Conservation (phyloP, 2,888 invertebrate species). For the Caenorhabditis sp. region DNA sequence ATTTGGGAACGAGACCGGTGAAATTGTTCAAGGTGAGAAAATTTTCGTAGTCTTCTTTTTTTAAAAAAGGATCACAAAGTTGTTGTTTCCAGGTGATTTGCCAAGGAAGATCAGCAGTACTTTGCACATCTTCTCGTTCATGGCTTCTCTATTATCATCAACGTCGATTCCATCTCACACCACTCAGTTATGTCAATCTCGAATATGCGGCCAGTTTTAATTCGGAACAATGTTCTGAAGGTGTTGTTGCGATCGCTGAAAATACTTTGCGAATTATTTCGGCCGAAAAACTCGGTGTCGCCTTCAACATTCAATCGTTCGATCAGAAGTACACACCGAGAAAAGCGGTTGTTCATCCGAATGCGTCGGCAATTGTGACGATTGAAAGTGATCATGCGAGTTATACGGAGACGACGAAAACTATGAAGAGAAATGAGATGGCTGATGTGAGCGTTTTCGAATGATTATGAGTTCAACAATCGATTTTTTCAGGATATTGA, state of each 20-base stretch:
- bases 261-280: slow-evolving; percentile 94
- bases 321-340: slow-evolving; percentile 91
- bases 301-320: slow-evolving; percentile 91
- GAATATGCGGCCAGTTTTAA: slow-evolving; percentile 96
- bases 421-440: slow-evolving; percentile 90
- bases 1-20: slow-evolving; percentile 92
- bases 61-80: no score
- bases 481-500: slow-evolving; percentile 84
- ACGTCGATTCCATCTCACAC: slow-evolving; percentile 78
- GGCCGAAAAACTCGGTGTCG: slow-evolving; percentile 94
- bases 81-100: neutral
- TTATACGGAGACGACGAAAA: slow-evolving; percentile 95
- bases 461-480: no score
- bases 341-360: slow-evolving; percentile 82
- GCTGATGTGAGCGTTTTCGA: slow-evolving; percentile 79
- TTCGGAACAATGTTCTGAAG: slow-evolving; percentile 96
- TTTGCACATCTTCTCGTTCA: slow-evolving; percentile 95
- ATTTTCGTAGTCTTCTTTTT: neutral
- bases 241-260: slow-evolving; percentile 97
- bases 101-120: slow-evolving; percentile 73
- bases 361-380: slow-evolving; percentile 86
- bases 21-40: slow-evolving; percentile 86
- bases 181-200: slow-evolving; percentile 82
- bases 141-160: slow-evolving; percentile 99
- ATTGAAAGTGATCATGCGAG: slow-evolving; percentile 98